Evolutionary conservation across 2,113 vertebrate genomes (phyloP), one percentile per base, ranked within the genome.

Genomic region (Oryzias woworae): DNA sequence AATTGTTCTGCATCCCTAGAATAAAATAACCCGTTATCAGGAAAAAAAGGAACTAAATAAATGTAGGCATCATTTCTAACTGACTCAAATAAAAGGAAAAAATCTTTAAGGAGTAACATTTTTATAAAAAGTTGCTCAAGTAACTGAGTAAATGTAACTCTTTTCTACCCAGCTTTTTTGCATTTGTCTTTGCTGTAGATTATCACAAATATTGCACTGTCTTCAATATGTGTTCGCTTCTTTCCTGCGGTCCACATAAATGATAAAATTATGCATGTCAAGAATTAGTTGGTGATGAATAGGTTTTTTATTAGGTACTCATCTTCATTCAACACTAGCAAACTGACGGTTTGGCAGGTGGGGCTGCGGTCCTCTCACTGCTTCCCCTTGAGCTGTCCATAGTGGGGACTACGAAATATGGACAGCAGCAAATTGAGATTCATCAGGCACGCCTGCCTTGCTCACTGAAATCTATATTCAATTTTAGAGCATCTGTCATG

Each of bases 401-500:
- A 65, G 65, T 67, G 79, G 75, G 70, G 73, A 77, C 82, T 66
- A 82, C 89, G 84, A 90, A 85, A 90, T 84, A 91, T 88, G 85
- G 83, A 88, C 85, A 76, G 77, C 83, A 43, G 77, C 78, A 89
- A 90, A 91, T 88, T 89, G 87, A 89, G 87, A 92, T 92, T 91
- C 90, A 92, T 90, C 89, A 85, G 85, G 80, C 85, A 83, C 68
- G 72, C 82, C 82, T 89, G 87, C 87, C 83, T 87, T 64, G 79
- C 89, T 87, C 85, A 82, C 81, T 81, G 83, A 88, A 89, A 90
- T 90, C 88, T 92, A 91, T 92, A 89, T 90, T 91, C 88, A 85
- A 88, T 90, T 89, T 84, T 83, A 56, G 60, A 85, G 85, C 86
- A 91, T 89, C 90, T 90, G 87, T 89, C 88, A 87, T 81, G 78